phyloP scores from a whole-genome alignment of 2,113 vertebrate species.

The Microcebus griseorufus region DNA sequence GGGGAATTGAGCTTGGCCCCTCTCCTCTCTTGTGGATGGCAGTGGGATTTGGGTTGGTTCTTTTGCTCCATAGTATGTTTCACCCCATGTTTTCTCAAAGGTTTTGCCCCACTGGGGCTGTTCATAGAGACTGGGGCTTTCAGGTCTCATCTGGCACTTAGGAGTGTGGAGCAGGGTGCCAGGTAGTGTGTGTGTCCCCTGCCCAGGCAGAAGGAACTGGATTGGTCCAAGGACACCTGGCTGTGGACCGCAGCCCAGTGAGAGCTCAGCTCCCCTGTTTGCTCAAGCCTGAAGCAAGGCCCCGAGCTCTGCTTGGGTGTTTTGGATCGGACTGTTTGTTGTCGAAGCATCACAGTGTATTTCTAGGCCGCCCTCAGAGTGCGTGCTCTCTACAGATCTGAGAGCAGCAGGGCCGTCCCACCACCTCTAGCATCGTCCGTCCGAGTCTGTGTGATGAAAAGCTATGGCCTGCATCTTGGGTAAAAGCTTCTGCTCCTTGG shows the following conservation, averaged over 20 bases:
- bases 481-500: background rate
- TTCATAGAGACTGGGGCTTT: background rate
- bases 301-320: background rate
- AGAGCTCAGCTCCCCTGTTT: background rate
- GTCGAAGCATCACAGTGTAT: background rate
- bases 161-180: background rate
- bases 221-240: background rate
- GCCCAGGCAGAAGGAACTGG: no score
- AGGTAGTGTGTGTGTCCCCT: background rate
- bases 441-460: background rate
- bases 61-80: background rate
- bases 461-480: accelerated
- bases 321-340: background rate
- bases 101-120: background rate
- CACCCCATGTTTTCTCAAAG: background rate
- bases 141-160: background rate
- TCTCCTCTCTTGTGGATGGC: background rate
- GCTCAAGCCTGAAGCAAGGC: background rate
- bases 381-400: background rate
- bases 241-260: accelerated
- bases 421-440: no score
- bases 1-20: background rate
- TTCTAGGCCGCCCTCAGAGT: background rate
- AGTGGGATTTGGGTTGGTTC: background rate
- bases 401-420: background rate